These are phyloP conservation scores for Zoanthus solanderi DNA, from an alignment of 92 coral and sea anemone species.

Conservation along the genomic window DNA sequence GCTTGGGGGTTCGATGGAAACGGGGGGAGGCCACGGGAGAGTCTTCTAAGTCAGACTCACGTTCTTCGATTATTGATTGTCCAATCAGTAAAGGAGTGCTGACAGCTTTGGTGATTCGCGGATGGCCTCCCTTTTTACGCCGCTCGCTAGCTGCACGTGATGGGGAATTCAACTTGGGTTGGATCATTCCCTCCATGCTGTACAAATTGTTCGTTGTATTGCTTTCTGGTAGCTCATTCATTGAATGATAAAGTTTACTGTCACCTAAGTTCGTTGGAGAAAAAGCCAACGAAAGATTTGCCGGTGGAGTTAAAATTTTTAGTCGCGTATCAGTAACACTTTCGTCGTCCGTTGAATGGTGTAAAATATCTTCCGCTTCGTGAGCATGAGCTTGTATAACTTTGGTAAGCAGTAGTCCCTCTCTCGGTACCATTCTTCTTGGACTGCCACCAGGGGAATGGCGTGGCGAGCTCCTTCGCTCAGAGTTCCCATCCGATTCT, in stretches of 20 bases:
- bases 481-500: slow-evolving; percentile 59
- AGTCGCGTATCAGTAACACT: slow-evolving; percentile 38
- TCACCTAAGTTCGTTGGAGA: slow-evolving; percentile 55
- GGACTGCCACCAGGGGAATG: slow-evolving; percentile 53
- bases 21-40: slow-evolving; percentile 96
- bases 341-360: slow-evolving; percentile 93
- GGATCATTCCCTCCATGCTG: slow-evolving; percentile 67
- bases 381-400: slow-evolving; percentile 85
- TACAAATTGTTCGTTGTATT: slow-evolving; percentile 49
- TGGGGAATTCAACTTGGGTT: slow-evolving; percentile 51
- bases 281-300: slow-evolving; percentile 19
- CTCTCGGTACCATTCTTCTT: slow-evolving; percentile 90
- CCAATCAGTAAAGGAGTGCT: slow-evolving; percentile 89
- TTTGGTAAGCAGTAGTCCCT: slow-evolving; percentile 78
- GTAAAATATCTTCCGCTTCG: slow-evolving; percentile 87
- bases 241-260: slow-evolving; percentile 66
- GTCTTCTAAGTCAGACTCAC: slow-evolving; percentile 97
- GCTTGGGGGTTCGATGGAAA: slow-evolving; percentile 81
- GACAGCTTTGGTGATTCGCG: slow-evolving; percentile 80
- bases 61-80: slow-evolving; percentile 91
- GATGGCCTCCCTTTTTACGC: slow-evolving; percentile 61
- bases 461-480: slow-evolving; percentile 28
- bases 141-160: slow-evolving; percentile 65
- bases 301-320: slow-evolving; percentile 33
- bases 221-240: slow-evolving; percentile 53